These are phyloP conservation scores for Poecilia wingei DNA, from an alignment of 2,797 vertebrate species.

Conservation along the genomic window DNA sequence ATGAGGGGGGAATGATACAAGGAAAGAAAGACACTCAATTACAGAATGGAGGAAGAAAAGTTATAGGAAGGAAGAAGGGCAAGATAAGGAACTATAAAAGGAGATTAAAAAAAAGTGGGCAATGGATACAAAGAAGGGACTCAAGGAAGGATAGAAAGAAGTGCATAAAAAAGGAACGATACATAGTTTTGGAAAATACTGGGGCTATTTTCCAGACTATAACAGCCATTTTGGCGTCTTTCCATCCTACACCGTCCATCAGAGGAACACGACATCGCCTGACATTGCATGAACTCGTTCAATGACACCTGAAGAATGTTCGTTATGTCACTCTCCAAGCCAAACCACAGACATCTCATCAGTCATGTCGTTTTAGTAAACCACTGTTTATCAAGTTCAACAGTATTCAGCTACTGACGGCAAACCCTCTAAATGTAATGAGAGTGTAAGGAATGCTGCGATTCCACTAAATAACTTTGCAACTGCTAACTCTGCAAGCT, in stretches of 20 bases:
- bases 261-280: slow-evolving; percentile 24
- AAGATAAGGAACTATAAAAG: neutral
- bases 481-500: slow-evolving; percentile 21
- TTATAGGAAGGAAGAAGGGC: neutral
- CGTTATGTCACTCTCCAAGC: slow-evolving; percentile 15
- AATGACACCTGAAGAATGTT: slow-evolving; percentile 33
- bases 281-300: slow-evolving; percentile 43
- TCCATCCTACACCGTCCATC: slow-evolving; percentile 24
- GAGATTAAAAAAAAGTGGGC: neutral
- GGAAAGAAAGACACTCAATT: neutral
- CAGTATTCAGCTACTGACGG: slow-evolving; percentile 1
- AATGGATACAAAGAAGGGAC: neutral
- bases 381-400: slow-evolving; percentile 20
- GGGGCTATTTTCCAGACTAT: neutral
- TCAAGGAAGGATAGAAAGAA: neutral
- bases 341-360: slow-evolving; percentile 26
- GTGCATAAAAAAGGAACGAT: neutral
- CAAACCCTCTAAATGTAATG: slow-evolving; percentile 12
- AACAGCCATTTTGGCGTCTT: slow-evolving; percentile 22
- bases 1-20: neutral
- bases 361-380: slow-evolving; percentile 22
- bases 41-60: neutral
- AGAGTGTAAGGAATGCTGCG: slow-evolving; percentile 36
- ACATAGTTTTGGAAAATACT: neutral
- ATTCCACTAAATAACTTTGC: slow-evolving; percentile 32